phyloP scores from a whole-genome alignment of 2,888 invertebrate genomes.

The Lasioglossum marginatum region DNA sequence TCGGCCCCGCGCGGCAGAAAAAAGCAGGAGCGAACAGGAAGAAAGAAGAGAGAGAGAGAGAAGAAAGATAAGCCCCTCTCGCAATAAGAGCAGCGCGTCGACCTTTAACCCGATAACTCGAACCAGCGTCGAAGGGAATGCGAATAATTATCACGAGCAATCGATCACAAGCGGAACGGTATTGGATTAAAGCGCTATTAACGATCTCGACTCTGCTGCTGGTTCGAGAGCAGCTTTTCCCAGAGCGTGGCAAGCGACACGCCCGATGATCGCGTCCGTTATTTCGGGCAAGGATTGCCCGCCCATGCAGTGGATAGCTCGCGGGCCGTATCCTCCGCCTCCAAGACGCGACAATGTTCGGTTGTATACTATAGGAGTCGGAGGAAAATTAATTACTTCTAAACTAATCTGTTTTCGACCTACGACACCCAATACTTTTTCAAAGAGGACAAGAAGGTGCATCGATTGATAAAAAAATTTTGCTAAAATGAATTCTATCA shows the following conservation, averaged over 20 bases:
- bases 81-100: constrained; percentile 24
- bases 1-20: not conserved
- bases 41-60: not conserved
- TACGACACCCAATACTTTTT: too few species aligned
- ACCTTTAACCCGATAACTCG: constrained; percentile 38
- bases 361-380: too few species aligned
- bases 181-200: constrained; percentile 51
- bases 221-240: not conserved
- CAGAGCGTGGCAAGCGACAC: not conserved
- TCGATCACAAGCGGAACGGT: constrained; percentile 37
- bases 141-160: constrained; percentile 53
- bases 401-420: too few species aligned
- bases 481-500: too few species aligned
- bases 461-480: too few species aligned
- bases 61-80: not conserved
- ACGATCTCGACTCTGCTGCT: constrained; percentile 22
- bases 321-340: not conserved
- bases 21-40: not conserved
- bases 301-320: not conserved
- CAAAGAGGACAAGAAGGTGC: too few species aligned
- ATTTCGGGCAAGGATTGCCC: constrained; percentile 19
- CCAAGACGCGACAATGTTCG: too few species aligned
- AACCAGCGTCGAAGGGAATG: constrained; percentile 19
- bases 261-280: constrained; percentile 1
- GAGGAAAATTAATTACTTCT: too few species aligned